Evolutionary conservation across 2,797 vertebrate species (phyloP).

Genomic region (Phaenicophaeus curvirostris): DNA sequence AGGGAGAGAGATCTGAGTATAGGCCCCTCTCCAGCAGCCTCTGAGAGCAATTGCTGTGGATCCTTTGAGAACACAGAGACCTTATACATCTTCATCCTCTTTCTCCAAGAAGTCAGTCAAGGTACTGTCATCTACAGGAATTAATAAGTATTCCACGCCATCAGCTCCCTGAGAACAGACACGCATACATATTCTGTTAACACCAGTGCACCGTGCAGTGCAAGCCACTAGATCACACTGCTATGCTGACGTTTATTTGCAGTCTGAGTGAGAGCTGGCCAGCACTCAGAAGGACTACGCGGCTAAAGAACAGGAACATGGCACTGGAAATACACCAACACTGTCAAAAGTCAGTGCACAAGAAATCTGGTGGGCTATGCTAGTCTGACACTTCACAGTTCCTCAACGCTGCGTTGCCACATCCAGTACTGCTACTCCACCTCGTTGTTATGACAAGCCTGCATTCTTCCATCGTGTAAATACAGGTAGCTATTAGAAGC

Average conservation of each 20-base stretch:
- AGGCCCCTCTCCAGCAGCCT: constrained; percentile 4
- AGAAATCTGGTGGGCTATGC: not conserved
- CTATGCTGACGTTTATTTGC: not conserved
- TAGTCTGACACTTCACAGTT: not conserved
- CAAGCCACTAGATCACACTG: not conserved
- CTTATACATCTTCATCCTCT: constrained; percentile 80
- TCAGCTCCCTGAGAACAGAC: constrained; percentile 86
- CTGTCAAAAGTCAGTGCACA: not conserved
- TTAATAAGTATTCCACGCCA: constrained; percentile 91
- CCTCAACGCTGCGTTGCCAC: not conserved
- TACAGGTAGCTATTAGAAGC: not conserved
- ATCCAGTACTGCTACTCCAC: not conserved
- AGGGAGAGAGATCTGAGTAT: not conserved
- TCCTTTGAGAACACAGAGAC: not conserved
- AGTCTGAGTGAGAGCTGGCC: not conserved
- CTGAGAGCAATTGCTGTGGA: not conserved
- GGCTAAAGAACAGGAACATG: not conserved
- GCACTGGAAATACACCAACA: not conserved
- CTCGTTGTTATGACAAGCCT: not conserved
- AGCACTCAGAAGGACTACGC: not conserved
- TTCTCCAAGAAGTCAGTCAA: constrained; percentile 91
- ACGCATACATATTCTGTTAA: constrained; percentile 4
- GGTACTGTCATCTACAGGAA: constrained; percentile 88
- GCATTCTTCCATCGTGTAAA: not conserved
- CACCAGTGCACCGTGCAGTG: not conserved